phyloP scores from a whole-genome alignment of 1,140 invertebrate genomes.

The Diploscapter pachys region DNA sequence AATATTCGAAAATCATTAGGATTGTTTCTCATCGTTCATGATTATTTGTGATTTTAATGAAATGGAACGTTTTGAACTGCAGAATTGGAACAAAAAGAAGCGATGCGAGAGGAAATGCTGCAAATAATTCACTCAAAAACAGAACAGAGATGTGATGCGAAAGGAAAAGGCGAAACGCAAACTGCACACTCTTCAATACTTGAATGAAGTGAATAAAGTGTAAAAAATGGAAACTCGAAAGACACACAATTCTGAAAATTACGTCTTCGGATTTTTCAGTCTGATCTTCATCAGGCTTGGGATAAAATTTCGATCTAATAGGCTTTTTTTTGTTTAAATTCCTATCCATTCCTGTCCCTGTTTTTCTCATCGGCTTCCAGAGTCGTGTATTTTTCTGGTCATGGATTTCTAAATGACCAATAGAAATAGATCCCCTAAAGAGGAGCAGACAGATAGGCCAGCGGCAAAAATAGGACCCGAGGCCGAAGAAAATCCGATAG shows the following conservation, averaged over 20 bases:
- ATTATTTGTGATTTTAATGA: not conserved
- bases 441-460: conserved; percentile 9
- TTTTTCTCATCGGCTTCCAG: conserved; percentile 2
- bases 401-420: not conserved
- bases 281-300: conserved; percentile 50
- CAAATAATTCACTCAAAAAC: conserved; percentile 16
- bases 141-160: conserved; percentile 17
- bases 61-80: conserved; percentile 12
- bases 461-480: too few relatives aligned
- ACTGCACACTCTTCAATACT: not conserved
- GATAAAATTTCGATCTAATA: not conserved
- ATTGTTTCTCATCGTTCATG: not conserved
- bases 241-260: conserved; percentile 4
- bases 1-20: conserved; percentile 22
- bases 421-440: conserved; percentile 15
- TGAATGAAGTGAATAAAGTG: conserved; percentile 1
- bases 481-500: too few relatives aligned
- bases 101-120: too few relatives aligned
- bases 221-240: conserved; percentile 1
- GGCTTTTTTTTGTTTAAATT: conserved; percentile 3
- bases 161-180: not conserved
- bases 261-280: not conserved
- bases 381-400: conserved; percentile 7
- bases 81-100: conserved; percentile 5
- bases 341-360: conserved; percentile 9